Percentiles rank a stretch among this genome's conserved stretches.
Conservation (phyloP, 2,797 vertebrate species). For the Manis javanica region DNA sequence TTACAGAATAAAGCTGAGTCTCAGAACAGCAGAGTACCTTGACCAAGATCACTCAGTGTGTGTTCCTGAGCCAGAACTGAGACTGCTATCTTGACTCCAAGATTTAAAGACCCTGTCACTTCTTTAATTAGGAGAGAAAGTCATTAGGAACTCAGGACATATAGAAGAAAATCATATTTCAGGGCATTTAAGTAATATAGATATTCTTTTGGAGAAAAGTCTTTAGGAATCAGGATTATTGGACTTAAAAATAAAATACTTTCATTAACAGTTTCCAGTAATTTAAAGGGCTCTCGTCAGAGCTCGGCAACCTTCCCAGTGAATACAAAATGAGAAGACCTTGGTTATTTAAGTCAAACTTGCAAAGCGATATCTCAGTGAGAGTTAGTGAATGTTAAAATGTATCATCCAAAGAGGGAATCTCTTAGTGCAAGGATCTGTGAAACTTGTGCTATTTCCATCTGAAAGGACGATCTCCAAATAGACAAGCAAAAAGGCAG, state of each 20-base stretch:
- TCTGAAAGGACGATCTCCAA: background rate
- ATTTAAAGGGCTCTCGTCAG: background rate
- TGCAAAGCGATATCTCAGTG: background rate
- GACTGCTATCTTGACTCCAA: background rate
- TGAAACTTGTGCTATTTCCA: background rate
- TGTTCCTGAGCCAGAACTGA: background rate
- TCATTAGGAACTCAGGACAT: background rate
- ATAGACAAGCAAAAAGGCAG: background rate
- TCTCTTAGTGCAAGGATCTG: background rate
- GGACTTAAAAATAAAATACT: background rate
- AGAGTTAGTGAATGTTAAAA: background rate
- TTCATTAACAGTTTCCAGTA: background rate
- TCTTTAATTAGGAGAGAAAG: background rate
- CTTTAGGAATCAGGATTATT: slow-evolving; percentile 11
- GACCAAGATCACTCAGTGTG: background rate
- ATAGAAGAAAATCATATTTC: background rate
- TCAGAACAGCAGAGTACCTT: background rate
- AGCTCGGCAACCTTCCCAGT: background rate
- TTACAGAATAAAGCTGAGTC: background rate
- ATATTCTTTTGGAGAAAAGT: background rate
- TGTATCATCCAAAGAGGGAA: background rate
- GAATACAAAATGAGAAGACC: background rate
- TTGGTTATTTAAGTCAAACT: background rate
- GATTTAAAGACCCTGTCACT: background rate
- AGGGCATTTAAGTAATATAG: background rate